A percentile compares a stretch with the other conserved stretches of the same genome.
These are phyloP conservation scores for Lasioglossum oenotherae DNA, from an alignment of 2,888 invertebrate genomes.

Conservation along the genomic window DNA sequence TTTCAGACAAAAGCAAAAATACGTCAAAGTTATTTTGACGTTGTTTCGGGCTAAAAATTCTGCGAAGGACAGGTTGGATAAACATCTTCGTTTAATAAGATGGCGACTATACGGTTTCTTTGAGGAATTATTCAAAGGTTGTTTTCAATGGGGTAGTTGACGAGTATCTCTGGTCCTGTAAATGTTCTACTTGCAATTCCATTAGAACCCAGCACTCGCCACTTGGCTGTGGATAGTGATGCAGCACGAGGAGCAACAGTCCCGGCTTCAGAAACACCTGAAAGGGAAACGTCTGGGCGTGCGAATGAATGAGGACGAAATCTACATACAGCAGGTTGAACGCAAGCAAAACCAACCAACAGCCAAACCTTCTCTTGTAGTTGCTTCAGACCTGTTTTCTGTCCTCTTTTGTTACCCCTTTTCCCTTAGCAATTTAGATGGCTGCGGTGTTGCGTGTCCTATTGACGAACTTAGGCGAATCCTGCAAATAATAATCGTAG, in stretches of 20 bases:
- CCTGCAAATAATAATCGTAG: slow-evolving; percentile 22
- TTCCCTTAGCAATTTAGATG: slow-evolving; percentile 15
- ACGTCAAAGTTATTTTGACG: neutral
- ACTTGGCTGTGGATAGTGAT: slow-evolving; percentile 85
- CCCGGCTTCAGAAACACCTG: slow-evolving; percentile 79
- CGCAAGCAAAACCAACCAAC: slow-evolving; percentile 52
- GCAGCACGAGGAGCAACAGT: slow-evolving; percentile 82
- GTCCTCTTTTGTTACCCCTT: slow-evolving; percentile 16
- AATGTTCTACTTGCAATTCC: slow-evolving; percentile 50
- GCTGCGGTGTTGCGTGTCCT: neutral
- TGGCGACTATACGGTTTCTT: neutral
- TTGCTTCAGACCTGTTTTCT: slow-evolving; percentile 35
- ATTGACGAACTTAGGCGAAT: slow-evolving; percentile 22
- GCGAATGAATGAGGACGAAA: slow-evolving; percentile 77
- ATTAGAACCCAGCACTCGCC: slow-evolving; percentile 85
- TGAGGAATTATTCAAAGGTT: neutral
- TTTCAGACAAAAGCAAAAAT: neutral
- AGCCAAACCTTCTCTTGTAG: slow-evolving; percentile 1
- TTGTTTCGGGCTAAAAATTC: neutral
- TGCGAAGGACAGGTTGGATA: neutral
- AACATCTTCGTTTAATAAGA: neutral
- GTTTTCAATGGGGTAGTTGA: neutral
- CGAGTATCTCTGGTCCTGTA: slow-evolving; percentile 16
- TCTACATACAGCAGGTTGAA: slow-evolving; percentile 80
- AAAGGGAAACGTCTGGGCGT: slow-evolving; percentile 77